phyloP scores from a whole-genome alignment of 2,113 vertebrate species.

The Noctilio leporinus region DNA sequence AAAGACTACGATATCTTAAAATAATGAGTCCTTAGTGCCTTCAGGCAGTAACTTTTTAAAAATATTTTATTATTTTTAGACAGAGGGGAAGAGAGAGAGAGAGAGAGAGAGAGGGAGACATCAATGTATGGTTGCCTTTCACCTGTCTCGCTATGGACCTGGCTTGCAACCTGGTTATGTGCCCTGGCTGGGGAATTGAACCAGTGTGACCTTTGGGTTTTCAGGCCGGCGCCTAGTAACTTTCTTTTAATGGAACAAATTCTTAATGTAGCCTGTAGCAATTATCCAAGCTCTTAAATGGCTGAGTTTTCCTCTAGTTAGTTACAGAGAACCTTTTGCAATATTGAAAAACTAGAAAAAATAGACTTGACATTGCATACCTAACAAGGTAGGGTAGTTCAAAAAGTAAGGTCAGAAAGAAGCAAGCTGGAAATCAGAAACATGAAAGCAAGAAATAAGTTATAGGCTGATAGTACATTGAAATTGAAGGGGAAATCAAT shows the following conservation, averaged over 20 bases:
- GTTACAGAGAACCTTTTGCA: not conserved
- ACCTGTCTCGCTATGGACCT: no score
- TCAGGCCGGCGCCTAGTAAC: no score
- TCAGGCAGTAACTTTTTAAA: not conserved
- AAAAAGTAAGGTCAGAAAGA: not conserved
- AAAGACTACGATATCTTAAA: not conserved
- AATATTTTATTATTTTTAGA: no score
- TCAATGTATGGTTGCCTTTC: no score
- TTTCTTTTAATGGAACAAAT: not conserved
- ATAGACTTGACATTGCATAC: not conserved
- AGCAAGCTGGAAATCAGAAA: not conserved
- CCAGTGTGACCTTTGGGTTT: no score
- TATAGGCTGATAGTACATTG: not conserved
- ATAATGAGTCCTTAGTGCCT: not conserved
- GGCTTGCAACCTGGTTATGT: no score
- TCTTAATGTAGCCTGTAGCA: not conserved
- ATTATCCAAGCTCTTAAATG: not conserved
- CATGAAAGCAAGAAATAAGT: not conserved
- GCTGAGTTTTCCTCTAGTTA: not conserved
- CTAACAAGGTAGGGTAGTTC: not conserved
- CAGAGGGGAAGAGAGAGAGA: no score
- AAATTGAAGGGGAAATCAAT: not conserved
- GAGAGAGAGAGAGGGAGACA: no score
- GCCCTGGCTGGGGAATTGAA: no score
- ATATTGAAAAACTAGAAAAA: not conserved